Base-by-base conservation (phyloP, 2,888 invertebrate species). In the Ornithoptera alexandrae region DNA sequence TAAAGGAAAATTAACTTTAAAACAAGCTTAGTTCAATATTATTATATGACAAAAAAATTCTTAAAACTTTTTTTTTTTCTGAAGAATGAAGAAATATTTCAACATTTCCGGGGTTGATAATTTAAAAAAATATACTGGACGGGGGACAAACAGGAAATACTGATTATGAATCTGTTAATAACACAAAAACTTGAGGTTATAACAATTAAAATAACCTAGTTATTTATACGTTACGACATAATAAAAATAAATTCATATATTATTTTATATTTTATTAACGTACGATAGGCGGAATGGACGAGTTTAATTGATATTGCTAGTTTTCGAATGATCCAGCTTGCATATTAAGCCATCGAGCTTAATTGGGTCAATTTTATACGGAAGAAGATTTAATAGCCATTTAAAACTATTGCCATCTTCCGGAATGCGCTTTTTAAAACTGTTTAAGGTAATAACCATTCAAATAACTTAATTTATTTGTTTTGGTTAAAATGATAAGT, bases 331-430 rank as follows among this genome's bases (percentile, higher is more conserved):
- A 30, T 57, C 20, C 56, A 56, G 53, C 56, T 12, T 50, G 39
- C 65, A 69, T 65, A 69, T 65, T 69, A 65, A 65, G 62, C 61
- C 56, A 65, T 57, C 46, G 65, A 30, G n/a, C 10, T 56, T 7
- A 36, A 30, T n/a, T 50, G 50, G 22, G 50, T 50, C 50, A 22
- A 39, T 30, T 24, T 30, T 58, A 62, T 65, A 17, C 61, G 65
- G 62, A 62, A 61, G 60, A 69, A 69, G 65, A 69, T 69, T 69
- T 69, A 24, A 65, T 69, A 39, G 61, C 57, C 39, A 56, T 65
- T 65, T 58, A 57, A 65, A n/a, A 36, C 6, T 59, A 58, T 50
- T 17, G 18, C 50, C 4, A 17, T 17, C 50, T 50, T 50, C 50
- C 18, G 50, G 50, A 50, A 50, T 18, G 15, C 15, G 15, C 50